Conservation (phyloP, 2,113 vertebrate genomes). For the Pomatostomus ruficeps region DNA sequence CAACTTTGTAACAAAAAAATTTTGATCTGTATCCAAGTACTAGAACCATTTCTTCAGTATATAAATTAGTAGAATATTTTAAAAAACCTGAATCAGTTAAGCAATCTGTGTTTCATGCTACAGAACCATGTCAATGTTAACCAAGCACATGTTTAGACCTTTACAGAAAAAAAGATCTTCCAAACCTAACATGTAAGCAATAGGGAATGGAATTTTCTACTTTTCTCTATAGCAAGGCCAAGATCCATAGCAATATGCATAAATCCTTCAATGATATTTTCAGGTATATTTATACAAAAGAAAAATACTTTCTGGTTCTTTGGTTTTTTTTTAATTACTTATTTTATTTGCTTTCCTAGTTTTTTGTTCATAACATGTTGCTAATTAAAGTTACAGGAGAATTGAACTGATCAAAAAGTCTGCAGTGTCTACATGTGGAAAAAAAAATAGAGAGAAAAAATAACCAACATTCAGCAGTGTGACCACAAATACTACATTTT, state of each 20-base stretch:
- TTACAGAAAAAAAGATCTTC: background rate
- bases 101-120: accelerated
- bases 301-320: background rate
- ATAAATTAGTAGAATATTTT: background rate
- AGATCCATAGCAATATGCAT: background rate
- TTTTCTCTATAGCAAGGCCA: background rate
- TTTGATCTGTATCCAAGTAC: background rate
- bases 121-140: background rate
- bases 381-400: background rate
- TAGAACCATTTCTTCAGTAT: background rate
- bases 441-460: background rate
- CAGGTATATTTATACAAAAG: background rate
- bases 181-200: background rate
- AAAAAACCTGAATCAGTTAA: background rate
- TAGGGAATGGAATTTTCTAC: background rate
- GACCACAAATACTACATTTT: background rate
- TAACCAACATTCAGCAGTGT: background rate
- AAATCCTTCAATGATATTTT: background rate
- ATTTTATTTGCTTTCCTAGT: background rate
- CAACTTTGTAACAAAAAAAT: background rate
- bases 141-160: background rate
- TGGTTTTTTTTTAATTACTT: background rate
- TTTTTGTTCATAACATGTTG: background rate
- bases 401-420: background rate
- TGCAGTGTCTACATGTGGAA: background rate